These are phyloP conservation scores for Myanophis thanlyinensis DNA, from an alignment of 2,113 vertebrate species.

Conservation along the genomic window DNA sequence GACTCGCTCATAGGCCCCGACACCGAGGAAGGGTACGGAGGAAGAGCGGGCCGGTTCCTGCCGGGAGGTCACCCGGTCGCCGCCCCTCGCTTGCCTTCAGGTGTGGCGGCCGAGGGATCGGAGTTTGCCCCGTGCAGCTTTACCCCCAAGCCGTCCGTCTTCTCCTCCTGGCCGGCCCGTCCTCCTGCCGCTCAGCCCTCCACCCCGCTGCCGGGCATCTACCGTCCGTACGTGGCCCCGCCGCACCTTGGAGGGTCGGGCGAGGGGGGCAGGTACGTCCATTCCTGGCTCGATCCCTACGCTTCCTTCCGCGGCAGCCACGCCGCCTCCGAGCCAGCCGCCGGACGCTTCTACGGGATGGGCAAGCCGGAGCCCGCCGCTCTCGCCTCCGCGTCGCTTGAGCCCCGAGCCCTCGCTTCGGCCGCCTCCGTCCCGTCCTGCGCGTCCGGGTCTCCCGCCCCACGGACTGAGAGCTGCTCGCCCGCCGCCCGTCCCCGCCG, in stretches of 20 bases:
- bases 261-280: constrained; percentile 88
- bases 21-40: constrained; percentile 89
- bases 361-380: constrained; percentile 81
- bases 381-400: constrained; percentile 70
- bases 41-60: constrained; percentile 76
- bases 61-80: constrained; percentile 74
- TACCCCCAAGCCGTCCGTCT: constrained; percentile 88
- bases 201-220: constrained; percentile 85
- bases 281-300: constrained; percentile 94
- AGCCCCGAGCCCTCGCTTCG: constrained; percentile 65
- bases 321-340: constrained; percentile 51
- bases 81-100: constrained; percentile 85
- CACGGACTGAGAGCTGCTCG: constrained; percentile 81
- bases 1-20: constrained; percentile 96
- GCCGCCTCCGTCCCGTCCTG: constrained; percentile 69
- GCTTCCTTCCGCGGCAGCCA: constrained; percentile 77
- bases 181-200: constrained; percentile 78
- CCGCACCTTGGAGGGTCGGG: constrained; percentile 80
- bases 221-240: constrained; percentile 91
- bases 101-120: constrained; percentile 84
- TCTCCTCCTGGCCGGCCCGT: constrained; percentile 84
- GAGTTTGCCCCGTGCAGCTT: constrained; percentile 96
- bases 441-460: constrained; percentile 73
- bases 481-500: constrained; percentile 78
- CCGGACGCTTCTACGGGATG: constrained; percentile 83